Conservation (phyloP, 2,888 invertebrate species). For the Drosophila hamatofila region DNA sequence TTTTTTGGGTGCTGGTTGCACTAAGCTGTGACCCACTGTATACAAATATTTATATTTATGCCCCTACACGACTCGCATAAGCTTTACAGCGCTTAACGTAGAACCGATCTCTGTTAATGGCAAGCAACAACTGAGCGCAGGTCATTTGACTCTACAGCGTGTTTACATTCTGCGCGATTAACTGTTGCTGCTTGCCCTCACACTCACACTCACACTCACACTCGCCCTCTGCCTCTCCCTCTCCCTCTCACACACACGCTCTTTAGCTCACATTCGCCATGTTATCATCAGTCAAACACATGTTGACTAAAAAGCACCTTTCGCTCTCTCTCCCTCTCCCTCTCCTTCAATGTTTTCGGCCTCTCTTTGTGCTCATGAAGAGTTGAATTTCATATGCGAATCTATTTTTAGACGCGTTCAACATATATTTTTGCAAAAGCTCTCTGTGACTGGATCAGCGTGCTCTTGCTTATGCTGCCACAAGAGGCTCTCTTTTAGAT, state of each 20-base stretch:
- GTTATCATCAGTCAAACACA: background rate
- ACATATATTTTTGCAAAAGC: background rate
- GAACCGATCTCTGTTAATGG: slow-evolving; percentile 4
- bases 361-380: background rate
- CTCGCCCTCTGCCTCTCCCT: background rate
- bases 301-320: no score
- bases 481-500: background rate
- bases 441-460: background rate
- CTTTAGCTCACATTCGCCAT: background rate
- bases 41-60: background rate
- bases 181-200: background rate
- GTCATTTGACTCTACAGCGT: background rate
- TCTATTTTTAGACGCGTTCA: slow-evolving; percentile 1
- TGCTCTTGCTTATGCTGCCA: background rate
- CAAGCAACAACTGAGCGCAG: slow-evolving; percentile 18
- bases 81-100: background rate
- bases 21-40: no score
- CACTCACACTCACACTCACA: background rate
- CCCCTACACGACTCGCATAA: background rate
- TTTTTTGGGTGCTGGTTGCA: no score
- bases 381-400: background rate
- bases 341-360: background rate
- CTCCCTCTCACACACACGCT: background rate
- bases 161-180: background rate
- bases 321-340: no score